Evolutionary conservation across 2,797 vertebrate genomes (phyloP).

Genomic region (Notamacropus eugenii): DNA sequence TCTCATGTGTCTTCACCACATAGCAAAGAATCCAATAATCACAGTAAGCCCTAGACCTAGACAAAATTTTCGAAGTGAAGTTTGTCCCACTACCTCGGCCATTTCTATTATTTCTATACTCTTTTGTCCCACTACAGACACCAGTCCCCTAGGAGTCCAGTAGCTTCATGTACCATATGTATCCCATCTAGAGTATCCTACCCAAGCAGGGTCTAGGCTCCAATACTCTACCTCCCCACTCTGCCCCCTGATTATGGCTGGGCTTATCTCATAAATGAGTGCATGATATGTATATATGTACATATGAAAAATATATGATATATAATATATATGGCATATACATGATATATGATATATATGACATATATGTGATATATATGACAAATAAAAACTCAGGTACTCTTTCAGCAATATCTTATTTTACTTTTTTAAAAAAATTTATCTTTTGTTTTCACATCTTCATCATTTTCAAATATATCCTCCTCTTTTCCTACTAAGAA

Average conservation of each 20-base stretch:
- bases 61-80: neutral
- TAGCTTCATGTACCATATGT: neutral
- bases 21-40: neutral
- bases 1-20: neutral
- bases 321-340: no score
- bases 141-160: neutral
- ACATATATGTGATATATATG: neutral
- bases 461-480: neutral
- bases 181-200: neutral
- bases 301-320: no score
- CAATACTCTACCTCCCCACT: neutral
- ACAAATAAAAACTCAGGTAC: neutral
- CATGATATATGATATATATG: no score
- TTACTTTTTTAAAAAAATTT: neutral
- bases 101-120: neutral
- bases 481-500: neutral
- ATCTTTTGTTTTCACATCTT: neutral
- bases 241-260: neutral
- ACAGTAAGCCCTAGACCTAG: neutral
- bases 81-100: neutral
- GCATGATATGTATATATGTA: neutral
- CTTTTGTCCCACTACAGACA: neutral
- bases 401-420: neutral
- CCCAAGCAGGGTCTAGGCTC: neutral
- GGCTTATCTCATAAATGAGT: neutral